A percentile compares a stretch with the other conserved stretches of the same genome.
These are phyloP conservation scores for Calyptomena viridis DNA, from an alignment of 2,113 vertebrate genomes.

Conservation along the genomic window DNA sequence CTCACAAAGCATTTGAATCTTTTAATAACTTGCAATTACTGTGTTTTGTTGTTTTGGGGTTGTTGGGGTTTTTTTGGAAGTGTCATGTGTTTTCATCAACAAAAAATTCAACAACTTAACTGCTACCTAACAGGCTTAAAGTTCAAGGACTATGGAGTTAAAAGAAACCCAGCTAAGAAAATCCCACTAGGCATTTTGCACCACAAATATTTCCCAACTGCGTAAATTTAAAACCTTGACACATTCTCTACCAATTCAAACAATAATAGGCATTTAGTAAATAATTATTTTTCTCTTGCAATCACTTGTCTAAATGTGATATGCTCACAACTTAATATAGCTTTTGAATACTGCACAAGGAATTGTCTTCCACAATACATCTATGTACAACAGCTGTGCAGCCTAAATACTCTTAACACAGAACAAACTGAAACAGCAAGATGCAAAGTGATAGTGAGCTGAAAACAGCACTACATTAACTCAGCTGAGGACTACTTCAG, in stretches of 20 bases:
- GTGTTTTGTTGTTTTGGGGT: not conserved
- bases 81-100: not conserved
- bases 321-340: not conserved
- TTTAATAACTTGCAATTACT: not conserved
- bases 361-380: conserved; percentile 4
- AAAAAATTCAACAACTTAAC: not conserved
- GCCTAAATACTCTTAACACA: not conserved
- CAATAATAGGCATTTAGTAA: not conserved
- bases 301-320: not conserved
- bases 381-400: conserved; percentile 15
- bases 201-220: not conserved
- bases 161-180: not conserved
- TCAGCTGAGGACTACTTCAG: not conserved
- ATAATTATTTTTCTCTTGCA: not conserved
- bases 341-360: not conserved
- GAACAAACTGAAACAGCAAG: conserved; percentile 24
- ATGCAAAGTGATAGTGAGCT: conserved; percentile 1
- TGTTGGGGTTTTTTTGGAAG: fast-evolving
- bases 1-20: not conserved
- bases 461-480: not conserved
- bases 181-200: not conserved
- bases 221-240: not conserved
- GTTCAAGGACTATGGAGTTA: not conserved
- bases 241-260: not conserved
- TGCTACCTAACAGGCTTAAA: not conserved